These are phyloP conservation scores for Thamnaconus septentrionalis DNA, from an alignment of 2,113 vertebrate genomes.

Conservation along the genomic window DNA sequence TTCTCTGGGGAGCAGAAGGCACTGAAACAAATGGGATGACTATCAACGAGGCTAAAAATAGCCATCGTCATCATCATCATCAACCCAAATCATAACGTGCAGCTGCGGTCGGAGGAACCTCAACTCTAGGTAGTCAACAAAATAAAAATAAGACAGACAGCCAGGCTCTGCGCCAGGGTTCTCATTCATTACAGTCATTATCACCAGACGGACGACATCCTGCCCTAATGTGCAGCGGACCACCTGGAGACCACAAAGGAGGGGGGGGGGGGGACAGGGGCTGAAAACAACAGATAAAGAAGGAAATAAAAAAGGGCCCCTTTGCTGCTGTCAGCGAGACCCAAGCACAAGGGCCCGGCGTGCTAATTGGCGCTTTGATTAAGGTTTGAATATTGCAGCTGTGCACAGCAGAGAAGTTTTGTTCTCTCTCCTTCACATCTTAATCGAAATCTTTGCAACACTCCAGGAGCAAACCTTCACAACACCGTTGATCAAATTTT, in stretches of 20 bases:
- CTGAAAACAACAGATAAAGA: conserved; percentile 25
- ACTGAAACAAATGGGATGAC: too few relatives aligned
- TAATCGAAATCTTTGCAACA: conserved; percentile 21
- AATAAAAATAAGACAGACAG: too few relatives aligned
- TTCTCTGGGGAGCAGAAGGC: too few relatives aligned
- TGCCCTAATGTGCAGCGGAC: conserved; percentile 49
- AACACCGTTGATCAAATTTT: too few relatives aligned
- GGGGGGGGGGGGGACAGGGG: conserved; percentile 8
- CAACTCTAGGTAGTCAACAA: too few relatives aligned
- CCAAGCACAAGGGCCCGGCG: conserved; percentile 56
- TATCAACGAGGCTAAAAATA: too few relatives aligned
- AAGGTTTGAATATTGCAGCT: conserved; percentile 74
- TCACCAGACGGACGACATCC: neutral
- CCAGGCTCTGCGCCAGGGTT: too few relatives aligned
- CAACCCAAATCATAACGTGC: too few relatives aligned
- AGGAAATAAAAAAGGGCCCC: conserved; percentile 34
- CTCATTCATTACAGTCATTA: too few relatives aligned
- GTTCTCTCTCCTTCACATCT: conserved; percentile 27
- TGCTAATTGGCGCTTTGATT: conserved; percentile 78
- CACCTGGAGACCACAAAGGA: conserved; percentile 35
- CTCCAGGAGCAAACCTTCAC: too few relatives aligned
- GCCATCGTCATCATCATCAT: too few relatives aligned
- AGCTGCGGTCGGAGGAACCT: too few relatives aligned
- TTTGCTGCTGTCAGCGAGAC: conserved; percentile 62
- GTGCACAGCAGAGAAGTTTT: conserved; percentile 40